These are phyloP conservation scores for Leucoma salicis DNA, from an alignment of 2,888 invertebrate genomes.

Conservation along the genomic window DNA sequence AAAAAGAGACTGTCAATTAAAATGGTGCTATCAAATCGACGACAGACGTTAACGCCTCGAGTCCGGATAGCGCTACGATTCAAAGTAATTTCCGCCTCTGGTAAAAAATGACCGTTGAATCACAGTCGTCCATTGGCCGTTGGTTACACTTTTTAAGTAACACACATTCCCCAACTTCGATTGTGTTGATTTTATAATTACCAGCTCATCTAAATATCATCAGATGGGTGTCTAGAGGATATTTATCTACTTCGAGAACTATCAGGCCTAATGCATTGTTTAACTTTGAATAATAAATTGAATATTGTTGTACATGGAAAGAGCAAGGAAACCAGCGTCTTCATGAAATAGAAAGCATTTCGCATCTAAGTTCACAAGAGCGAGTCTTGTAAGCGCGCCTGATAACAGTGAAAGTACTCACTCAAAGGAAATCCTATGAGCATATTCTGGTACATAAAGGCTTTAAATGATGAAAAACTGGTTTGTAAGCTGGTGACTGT, in stretches of 20 bases:
- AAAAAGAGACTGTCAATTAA: no score
- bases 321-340: slow-evolving; percentile 18
- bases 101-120: slow-evolving; percentile 56
- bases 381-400: slow-evolving; percentile 50
- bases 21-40: slow-evolving; percentile 19
- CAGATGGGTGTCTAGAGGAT: no score
- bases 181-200: no score
- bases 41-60: slow-evolving; percentile 33
- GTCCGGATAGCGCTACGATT: slow-evolving; percentile 49
- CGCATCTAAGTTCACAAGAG: slow-evolving; percentile 30
- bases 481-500: slow-evolving; percentile 15
- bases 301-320: background rate
- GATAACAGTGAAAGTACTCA: slow-evolving; percentile 63
- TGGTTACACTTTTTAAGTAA: slow-evolving; percentile 22
- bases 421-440: slow-evolving; percentile 41
- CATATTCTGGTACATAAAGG: slow-evolving; percentile 27
- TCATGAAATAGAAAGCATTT: slow-evolving; percentile 61
- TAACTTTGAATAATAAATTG: background rate
- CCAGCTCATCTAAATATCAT: no score
- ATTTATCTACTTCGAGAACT: no score
- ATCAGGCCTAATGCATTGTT: background rate
- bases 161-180: no score
- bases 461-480: slow-evolving; percentile 23
- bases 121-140: slow-evolving; percentile 34
- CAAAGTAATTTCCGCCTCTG: slow-evolving; percentile 58